phyloP scores from a whole-genome alignment of 1,140 invertebrate species.

The Melipona quadrifasciata region DNA sequence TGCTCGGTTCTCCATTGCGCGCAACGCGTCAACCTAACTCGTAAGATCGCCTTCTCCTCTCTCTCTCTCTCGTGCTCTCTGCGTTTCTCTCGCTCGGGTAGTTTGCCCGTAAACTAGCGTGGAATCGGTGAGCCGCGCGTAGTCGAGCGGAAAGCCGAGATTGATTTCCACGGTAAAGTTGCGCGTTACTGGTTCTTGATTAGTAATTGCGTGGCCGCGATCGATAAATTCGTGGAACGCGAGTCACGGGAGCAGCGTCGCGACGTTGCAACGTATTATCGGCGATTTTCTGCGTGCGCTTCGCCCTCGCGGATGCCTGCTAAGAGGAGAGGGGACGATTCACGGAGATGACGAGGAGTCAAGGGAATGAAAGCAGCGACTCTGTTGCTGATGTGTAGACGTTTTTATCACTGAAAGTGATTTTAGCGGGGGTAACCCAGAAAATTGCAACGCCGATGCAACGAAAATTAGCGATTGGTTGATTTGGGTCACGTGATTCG shows the following conservation, averaged over 20 bases:
- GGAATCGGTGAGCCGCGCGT: background rate
- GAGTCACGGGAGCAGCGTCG: background rate
- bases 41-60: constrained; percentile 39
- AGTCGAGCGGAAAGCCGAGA: constrained; percentile 49
- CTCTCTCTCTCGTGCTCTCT: background rate
- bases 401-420: too few species aligned
- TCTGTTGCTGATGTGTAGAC: background rate
- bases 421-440: too few species aligned
- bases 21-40: constrained; percentile 9
- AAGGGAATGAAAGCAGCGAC: background rate
- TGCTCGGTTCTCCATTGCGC: background rate
- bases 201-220: constrained; percentile 42
- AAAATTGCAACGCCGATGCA: too few species aligned
- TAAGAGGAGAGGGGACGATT: too few species aligned
- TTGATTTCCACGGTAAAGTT: constrained; percentile 56
- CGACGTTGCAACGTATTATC: background rate
- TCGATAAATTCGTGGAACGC: constrained; percentile 17
- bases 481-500: too few species aligned
- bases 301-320: too few species aligned
- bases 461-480: too few species aligned
- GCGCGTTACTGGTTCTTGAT: constrained; percentile 45
- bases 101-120: background rate
- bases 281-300: background rate
- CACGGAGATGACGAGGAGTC: background rate
- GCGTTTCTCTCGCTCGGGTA: background rate